Evolutionary conservation across 2,797 vertebrate genomes (phyloP), one percentile per base, ranked within the genome.

Genomic region (Naso thynnoides): DNA sequence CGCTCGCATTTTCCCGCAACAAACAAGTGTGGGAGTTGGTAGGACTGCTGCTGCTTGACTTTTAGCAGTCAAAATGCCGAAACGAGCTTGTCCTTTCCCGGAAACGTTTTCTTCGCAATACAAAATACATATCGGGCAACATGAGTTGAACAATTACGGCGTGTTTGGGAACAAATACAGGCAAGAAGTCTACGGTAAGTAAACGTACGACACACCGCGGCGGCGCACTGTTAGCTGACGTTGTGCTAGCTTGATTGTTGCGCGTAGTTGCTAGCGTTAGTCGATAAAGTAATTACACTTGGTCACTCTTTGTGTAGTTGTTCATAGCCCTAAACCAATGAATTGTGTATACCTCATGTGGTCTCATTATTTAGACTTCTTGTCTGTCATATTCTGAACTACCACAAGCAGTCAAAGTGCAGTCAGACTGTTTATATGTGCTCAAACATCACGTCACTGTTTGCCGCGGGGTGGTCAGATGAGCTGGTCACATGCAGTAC

Each of bases 101-200:
- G 93, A 95, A 69, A 90, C 93, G 0, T 95, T 95, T 70, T 95
- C 94, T 0, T 94, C 94, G 0, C 95, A 95, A 27, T 95, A 94
- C 65, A 95, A 95, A 81, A 91, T 95, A 18, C 95, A 94, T 5
- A 81, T 95, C 0, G 88, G 95, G 0, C 91, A 92, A 49, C 91
- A 89, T 26, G 93, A 95, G 61, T 13, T 95, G 29, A 94, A 44
- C 26, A 89, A 89, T 1, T 86, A 82, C 11, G 90, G 94, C 10
- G 93, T 95, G 2, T 93, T 94, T 64, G 94, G 94, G 0, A 90
- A 86, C 70, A 90, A 91, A 54, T 93, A 94, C 76, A 84, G 79
- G 23, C 92, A 94, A 42, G 92, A 95, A 83, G 83, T 95, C 44
- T 94, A 95, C 61, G 94, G 95, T 95, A 65, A 90, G 86, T 75